A percentile compares a stretch with the other conserved stretches of the same genome.
phyloP scores from a whole-genome alignment of 2,113 vertebrate species.

The Geococcyx californianus region DNA sequence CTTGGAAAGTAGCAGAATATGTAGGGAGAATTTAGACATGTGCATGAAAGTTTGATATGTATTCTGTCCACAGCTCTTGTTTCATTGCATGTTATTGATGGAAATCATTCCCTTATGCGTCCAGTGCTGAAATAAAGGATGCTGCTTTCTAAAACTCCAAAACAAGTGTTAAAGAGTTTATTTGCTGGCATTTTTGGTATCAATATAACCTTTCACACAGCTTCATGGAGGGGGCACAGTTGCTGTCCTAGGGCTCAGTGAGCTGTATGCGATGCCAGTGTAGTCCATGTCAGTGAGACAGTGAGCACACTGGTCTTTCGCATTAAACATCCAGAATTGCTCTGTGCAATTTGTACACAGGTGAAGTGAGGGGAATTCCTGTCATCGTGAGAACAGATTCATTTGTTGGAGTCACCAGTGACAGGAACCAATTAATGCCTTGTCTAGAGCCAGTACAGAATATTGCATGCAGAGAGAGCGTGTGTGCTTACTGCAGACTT shows the following conservation, averaged over 20 bases:
- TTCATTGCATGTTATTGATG: too few relatives aligned
- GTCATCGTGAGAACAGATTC: not conserved
- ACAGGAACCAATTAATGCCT: not conserved
- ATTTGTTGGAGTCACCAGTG: not conserved
- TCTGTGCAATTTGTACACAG: not conserved
- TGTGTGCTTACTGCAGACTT: not conserved
- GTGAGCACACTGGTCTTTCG: not conserved
- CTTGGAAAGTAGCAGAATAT: too few relatives aligned
- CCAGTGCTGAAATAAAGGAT: too few relatives aligned
- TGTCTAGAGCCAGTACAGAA: not conserved
- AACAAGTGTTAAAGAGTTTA: too few relatives aligned
- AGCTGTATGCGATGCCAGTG: fast-evolving
- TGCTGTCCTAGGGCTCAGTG: not conserved
- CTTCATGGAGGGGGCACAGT: not conserved
- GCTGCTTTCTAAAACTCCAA: too few relatives aligned
- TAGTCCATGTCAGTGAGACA: not conserved
- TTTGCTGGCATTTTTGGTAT: too few relatives aligned
- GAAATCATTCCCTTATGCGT: too few relatives aligned
- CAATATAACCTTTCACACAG: too few relatives aligned
- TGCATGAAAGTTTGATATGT: too few relatives aligned
- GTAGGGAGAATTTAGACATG: too few relatives aligned
- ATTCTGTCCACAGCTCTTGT: too few relatives aligned
- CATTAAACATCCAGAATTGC: not conserved
- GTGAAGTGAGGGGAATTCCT: not conserved
- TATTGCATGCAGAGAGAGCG: not conserved